Evolutionary conservation across 2,797 vertebrate species (phyloP).

Genomic region (Typhlichthys eigenmanni): DNA sequence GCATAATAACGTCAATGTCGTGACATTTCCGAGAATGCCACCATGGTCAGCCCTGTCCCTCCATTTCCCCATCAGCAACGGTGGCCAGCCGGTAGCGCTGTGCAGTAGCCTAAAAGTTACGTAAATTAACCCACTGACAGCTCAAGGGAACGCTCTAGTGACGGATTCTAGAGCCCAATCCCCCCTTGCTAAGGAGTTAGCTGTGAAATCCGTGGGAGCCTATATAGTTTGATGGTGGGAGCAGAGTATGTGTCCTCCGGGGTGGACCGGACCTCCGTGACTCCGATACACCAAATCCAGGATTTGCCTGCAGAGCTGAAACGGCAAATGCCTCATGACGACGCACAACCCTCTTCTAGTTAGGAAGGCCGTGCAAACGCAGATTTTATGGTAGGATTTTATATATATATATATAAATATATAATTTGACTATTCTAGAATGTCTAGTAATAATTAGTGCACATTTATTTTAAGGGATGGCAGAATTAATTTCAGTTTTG

Average conservation of each 20-base stretch:
- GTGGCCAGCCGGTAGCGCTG: too few relatives aligned
- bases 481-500: conserved; percentile 6
- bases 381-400: too few relatives aligned
- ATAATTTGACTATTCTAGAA: conserved; percentile 23
- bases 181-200: too few relatives aligned
- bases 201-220: too few relatives aligned
- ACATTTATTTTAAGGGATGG: conserved; percentile 6
- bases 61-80: conserved; percentile 20
- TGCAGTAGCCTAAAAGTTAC: not conserved
- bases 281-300: conserved; percentile 30
- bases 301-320: conserved; percentile 42
- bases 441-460: conserved; percentile 16
- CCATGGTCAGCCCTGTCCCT: conserved; percentile 20
- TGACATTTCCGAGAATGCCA: conserved; percentile 53
- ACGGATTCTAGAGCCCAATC: too few relatives aligned
- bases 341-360: conserved; percentile 18
- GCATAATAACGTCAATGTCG: conserved; percentile 34
- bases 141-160: too few relatives aligned
- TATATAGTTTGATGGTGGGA: too few relatives aligned
- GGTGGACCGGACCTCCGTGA: too few relatives aligned
- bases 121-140: too few relatives aligned
- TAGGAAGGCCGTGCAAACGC: not conserved
- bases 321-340: conserved; percentile 50
- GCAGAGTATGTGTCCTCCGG: too few relatives aligned
- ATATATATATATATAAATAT: too few relatives aligned